Evolutionary conservation across 2,888 invertebrate species (phyloP).

Genomic region (Ophion obscuratus): DNA sequence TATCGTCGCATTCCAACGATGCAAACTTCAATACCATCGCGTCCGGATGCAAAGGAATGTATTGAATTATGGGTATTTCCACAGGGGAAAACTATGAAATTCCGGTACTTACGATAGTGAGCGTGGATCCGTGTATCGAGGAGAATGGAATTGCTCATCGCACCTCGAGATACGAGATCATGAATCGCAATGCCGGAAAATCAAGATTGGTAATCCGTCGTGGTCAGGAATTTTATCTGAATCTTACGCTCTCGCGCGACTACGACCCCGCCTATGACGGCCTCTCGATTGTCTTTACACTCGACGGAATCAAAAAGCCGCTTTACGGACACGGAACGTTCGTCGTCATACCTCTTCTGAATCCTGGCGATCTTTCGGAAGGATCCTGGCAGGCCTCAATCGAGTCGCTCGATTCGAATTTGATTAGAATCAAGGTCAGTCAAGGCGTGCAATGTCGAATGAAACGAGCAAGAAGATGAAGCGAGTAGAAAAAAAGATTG

Average conservation of each 20-base stretch:
- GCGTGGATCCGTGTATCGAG: constrained; percentile 90
- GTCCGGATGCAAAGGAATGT: background rate
- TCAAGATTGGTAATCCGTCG: constrained; percentile 91
- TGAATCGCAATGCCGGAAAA: constrained; percentile 86
- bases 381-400: constrained; percentile 91
- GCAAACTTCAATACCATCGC: background rate
- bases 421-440: constrained; percentile 85
- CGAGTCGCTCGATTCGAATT: constrained; percentile 88
- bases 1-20: too few species aligned
- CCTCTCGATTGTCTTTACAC: constrained; percentile 93
- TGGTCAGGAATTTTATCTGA: constrained; percentile 92
- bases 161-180: constrained; percentile 91
- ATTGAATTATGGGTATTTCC: background rate
- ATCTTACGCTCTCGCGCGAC: constrained; percentile 90
- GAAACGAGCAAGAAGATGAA: constrained; percentile 20
- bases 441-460: background rate
- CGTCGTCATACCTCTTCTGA: constrained; percentile 90
- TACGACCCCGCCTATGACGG: constrained; percentile 91
- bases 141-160: constrained; percentile 92
- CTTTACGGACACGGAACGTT: constrained; percentile 93
- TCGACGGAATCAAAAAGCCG: constrained; percentile 91
- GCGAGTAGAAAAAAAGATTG: background rate
- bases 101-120: constrained; percentile 88
- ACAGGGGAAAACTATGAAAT: constrained; percentile 79
- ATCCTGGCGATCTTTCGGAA: constrained; percentile 86